Base-by-base conservation (phyloP, 2,113 vertebrate species). In the Pollimyrus isidori region DNA sequence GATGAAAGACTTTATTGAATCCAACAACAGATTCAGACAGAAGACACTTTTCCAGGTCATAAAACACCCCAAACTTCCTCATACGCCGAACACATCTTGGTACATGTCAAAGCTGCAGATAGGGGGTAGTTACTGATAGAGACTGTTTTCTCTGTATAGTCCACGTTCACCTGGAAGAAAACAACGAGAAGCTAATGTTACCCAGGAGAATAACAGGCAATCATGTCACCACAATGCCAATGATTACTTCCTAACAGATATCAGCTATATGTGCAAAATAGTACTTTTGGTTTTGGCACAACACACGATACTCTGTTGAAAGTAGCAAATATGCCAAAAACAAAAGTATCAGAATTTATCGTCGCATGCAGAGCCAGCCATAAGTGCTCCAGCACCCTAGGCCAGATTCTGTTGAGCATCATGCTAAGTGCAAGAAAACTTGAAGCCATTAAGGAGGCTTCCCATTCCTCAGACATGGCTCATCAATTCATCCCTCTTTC, bases 81-180 rank as follows among this genome's bases (percentile, higher is more conserved):
- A 93, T 99, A 99, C 3, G 97, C 98, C 6, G 97, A 97, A 91
- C 98, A 99, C 48, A 99, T 95, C 93, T 99, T 99, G 86, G 98
- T 96, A 93, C 97, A 99, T 0, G 98, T 98, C 62, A 99, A 95
- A 56, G 98, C 98, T 1, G 97, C 98, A 92, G 98, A 99, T 1
- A 99, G 97, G 0, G 98, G 98, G 76, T 99, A 99, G 93, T 98
- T 98, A 95, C 98, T 99, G 94, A 99, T 97, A 73, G 98, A 99
- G 58, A 98, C 93, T 0, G 94, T 96, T 93, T 97, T 97, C 93
- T 99, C 98, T 49, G 97, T 96, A 39, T 99, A 99, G 88, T 98
- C 98, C 91, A 98, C 97, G 0, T 89, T 96, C 11, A 99, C 95
- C 98, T 99, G 48, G 5, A 21, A 21, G n/a, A 88, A 30, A 92